phyloP scores from a whole-genome alignment of 53 echinoderm and acorn worm species.

The Echinometra lucunter region DNA sequence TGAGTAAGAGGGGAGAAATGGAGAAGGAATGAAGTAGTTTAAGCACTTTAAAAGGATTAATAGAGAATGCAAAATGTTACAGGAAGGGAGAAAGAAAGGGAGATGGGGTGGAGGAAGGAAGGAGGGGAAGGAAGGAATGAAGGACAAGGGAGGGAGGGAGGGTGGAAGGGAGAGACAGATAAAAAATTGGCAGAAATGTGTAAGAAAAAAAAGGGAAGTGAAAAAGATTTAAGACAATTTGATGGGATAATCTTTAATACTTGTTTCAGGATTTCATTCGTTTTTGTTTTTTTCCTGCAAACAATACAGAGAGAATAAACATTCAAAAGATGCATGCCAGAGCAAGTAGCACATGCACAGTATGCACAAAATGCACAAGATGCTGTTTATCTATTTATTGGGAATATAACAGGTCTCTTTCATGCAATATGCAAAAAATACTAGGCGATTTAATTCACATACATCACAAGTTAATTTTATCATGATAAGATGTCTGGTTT shows the following conservation, averaged over 20 bases:
- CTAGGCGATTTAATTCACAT: no score
- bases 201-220: neutral
- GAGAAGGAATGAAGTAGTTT: no score
- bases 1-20: neutral
- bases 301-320: neutral
- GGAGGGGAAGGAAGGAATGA: slow-evolving; percentile 10
- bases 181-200: no score
- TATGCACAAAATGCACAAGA: slow-evolving; percentile 13
- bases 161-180: no score
- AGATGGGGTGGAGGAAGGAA: neutral
- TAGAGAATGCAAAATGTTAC: neutral
- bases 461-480: no score
- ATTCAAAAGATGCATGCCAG: slow-evolving; percentile 1
- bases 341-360: slow-evolving; percentile 38
- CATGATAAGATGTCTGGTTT: no score
- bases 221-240: no score
- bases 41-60: no score
- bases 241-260: neutral
- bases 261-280: neutral
- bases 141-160: no score
- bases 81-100: neutral
- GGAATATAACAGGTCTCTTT: no score
- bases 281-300: neutral
- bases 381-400: no score
- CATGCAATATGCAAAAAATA: no score